Conservation (phyloP, 2,797 vertebrate species). For the Ammospiza maritima region DNA sequence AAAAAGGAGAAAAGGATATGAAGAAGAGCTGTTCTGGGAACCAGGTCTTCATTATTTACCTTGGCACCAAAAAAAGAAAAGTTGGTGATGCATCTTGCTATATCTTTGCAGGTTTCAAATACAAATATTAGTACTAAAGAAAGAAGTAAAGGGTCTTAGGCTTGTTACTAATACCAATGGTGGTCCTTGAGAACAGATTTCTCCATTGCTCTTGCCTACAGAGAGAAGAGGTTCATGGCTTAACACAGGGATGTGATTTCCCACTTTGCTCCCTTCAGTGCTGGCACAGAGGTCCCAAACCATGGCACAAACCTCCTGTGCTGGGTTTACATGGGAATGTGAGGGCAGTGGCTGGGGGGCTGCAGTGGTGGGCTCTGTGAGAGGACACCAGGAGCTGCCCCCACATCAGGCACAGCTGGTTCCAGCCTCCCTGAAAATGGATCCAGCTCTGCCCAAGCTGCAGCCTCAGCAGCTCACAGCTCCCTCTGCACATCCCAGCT, state of each 20-base stretch:
- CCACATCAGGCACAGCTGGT: not conserved
- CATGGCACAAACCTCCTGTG: not conserved
- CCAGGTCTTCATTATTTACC: not conserved
- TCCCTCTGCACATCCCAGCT: not conserved
- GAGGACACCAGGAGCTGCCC: not conserved
- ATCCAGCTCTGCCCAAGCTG: accelerated
- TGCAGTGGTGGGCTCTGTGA: not conserved
- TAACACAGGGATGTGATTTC: not conserved
- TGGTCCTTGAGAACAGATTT: not conserved
- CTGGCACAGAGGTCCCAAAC: not conserved
- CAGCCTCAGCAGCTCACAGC: not conserved
- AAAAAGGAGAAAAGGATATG: not conserved
- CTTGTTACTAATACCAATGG: not conserved
- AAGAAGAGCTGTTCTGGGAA: not conserved
- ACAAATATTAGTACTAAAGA: not conserved
- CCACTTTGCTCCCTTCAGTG: not conserved
- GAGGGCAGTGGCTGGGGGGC: not conserved
- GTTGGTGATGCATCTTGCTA: not conserved
- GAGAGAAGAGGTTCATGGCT: not conserved
- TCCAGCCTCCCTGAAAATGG: not conserved
- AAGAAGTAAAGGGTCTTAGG: not conserved
- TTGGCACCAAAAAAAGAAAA: not conserved
- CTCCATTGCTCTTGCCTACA: not conserved
- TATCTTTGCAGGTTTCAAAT: not conserved
- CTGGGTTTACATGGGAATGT: not conserved